A percentile compares a stretch with the other conserved stretches of the same genome.
phyloP scores from a whole-genome alignment of 2,113 vertebrate species.

The Rynchops niger region DNA sequence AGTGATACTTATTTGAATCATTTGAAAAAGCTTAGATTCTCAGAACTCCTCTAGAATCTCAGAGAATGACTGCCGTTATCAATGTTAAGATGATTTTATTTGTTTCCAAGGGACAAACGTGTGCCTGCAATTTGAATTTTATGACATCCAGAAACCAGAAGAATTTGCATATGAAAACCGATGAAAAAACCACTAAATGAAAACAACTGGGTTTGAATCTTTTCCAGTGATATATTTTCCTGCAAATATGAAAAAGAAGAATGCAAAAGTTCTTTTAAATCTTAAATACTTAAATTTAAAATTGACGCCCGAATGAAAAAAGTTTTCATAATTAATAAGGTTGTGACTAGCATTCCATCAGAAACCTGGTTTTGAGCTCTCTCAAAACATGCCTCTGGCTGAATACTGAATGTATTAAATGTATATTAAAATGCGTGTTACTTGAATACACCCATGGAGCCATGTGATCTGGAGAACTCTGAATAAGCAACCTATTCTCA shows the following conservation, averaged over 20 bases:
- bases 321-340: constrained; percentile 17
- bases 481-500: background rate
- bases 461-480: background rate
- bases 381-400: constrained; percentile 49
- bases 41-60: background rate
- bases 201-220: background rate
- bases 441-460: background rate
- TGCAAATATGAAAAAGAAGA: background rate
- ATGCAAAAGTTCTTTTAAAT: background rate
- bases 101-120: constrained; percentile 27
- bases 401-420: constrained; percentile 44
- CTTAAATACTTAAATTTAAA: background rate
- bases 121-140: constrained; percentile 29
- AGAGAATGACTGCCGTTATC: background rate
- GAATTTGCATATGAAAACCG: constrained; percentile 7
- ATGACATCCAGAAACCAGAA: background rate
- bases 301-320: background rate
- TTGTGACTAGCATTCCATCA: background rate
- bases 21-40: background rate
- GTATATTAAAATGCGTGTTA: constrained; percentile 34
- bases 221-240: background rate
- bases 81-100: background rate
- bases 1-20: background rate
- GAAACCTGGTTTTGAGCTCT: constrained; percentile 12
- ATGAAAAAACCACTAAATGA: background rate